Evolutionary conservation across 2,888 invertebrate species (phyloP).

Genomic region (Metalampra italica): DNA sequence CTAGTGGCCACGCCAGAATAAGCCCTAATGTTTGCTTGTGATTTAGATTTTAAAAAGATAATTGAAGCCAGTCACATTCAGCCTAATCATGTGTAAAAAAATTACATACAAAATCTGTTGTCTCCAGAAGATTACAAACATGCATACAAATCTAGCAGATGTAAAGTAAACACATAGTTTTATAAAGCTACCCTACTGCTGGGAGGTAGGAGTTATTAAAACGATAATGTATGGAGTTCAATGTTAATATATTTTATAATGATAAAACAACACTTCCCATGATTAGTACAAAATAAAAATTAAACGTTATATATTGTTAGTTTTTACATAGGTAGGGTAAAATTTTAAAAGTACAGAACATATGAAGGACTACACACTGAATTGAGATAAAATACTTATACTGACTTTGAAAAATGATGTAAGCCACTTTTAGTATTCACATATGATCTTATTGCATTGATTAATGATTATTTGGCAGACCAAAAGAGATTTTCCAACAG

Average conservation of each 20-base stretch:
- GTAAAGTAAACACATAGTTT: not conserved
- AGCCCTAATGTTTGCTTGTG: no score
- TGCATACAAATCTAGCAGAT: not conserved
- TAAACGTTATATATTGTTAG: constrained; percentile 74
- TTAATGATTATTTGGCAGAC: constrained; percentile 75
- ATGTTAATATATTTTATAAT: constrained; percentile 80
- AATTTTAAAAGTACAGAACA: constrained; percentile 78
- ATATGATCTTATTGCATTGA: constrained; percentile 75
- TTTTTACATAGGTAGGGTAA: constrained; percentile 74
- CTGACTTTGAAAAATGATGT: constrained; percentile 74
- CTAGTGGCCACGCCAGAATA: no score
- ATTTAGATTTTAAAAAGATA: no score
- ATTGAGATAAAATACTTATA: constrained; percentile 77
- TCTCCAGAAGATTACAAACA: not conserved
- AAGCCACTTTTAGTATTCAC: constrained; percentile 78
- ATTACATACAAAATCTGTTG: not conserved
- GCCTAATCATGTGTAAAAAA: not conserved
- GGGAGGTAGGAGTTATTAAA: constrained; percentile 41
- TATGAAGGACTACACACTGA: constrained; percentile 78
- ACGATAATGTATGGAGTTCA: constrained; percentile 76
- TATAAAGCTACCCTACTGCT: not conserved
- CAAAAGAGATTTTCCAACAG: constrained; percentile 79
- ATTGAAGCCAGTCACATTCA: no score
- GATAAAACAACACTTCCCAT: constrained; percentile 79
- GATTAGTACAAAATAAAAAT: constrained; percentile 79